These are phyloP conservation scores for Eristalis intricaria DNA, from an alignment of 2,888 invertebrate genomes.

Conservation along the genomic window DNA sequence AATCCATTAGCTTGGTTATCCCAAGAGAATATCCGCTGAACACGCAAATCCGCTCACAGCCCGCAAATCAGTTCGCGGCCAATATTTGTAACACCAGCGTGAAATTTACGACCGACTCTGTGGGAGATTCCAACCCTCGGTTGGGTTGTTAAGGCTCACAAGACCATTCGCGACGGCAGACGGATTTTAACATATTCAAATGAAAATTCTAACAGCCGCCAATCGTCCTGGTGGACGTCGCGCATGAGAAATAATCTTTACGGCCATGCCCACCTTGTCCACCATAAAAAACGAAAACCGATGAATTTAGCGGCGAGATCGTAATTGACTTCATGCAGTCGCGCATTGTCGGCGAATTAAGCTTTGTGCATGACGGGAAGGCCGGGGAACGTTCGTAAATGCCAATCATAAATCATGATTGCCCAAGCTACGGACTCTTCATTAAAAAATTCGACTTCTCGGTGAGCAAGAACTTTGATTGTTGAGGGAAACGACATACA, in stretches of 20 bases:
- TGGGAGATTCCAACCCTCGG: neutral
- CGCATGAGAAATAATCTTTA: neutral
- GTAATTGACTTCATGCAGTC: neutral
- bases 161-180: neutral
- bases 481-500: no score
- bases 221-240: neutral
- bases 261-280: neutral
- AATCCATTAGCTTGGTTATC: neutral
- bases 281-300: neutral
- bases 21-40: neutral
- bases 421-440: no score
- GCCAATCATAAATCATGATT: neutral
- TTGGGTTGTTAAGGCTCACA: neutral
- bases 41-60: neutral
- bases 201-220: neutral
- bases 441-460: no score
- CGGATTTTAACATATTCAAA: neutral
- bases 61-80: neutral
- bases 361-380: neutral
- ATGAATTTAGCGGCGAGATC: neutral
- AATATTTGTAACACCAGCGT: neutral
- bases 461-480: no score
- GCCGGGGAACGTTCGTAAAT: neutral
- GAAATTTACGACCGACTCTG: slow-evolving; percentile 21
- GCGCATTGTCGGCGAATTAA: neutral